Conservation (phyloP, 2,888 invertebrate genomes). For the Nysson spinosus region DNA sequence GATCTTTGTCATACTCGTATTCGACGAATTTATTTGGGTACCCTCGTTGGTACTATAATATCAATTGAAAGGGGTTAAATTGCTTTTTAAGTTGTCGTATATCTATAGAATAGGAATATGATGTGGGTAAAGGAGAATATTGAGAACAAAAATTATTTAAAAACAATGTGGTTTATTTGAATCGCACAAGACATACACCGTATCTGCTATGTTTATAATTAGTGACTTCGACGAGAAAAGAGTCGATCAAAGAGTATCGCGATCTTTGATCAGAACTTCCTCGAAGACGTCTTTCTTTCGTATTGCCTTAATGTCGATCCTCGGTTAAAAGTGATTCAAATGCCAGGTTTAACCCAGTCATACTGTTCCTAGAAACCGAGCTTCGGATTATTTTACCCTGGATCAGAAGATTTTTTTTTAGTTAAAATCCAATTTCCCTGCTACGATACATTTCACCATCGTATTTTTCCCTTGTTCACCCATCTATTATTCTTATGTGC, state of each 20-base stretch:
- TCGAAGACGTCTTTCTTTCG: conserved; percentile 66
- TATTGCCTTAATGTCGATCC: conserved; percentile 76
- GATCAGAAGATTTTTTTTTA: conserved; percentile 74
- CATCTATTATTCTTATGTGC: conserved; percentile 3
- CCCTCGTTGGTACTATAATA: neutral
- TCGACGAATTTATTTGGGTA: too few relatives aligned
- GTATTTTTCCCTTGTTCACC: conserved; percentile 29
- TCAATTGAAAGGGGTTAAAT: too few relatives aligned
- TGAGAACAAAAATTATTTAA: conserved; percentile 65
- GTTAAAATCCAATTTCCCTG: conserved; percentile 71
- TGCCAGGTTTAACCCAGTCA: conserved; percentile 42
- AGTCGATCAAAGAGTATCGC: conserved; percentile 62
- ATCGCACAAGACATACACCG: conserved; percentile 78
- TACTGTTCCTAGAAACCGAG: conserved; percentile 65
- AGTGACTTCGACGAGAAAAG: conserved; percentile 65
- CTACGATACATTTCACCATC: conserved; percentile 63
- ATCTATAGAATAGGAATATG: neutral
- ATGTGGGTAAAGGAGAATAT: neutral
- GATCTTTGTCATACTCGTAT: too few relatives aligned
- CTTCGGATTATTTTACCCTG: conserved; percentile 74
- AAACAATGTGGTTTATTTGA: conserved; percentile 78
- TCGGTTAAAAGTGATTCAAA: conserved; percentile 66
- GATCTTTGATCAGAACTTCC: conserved; percentile 45
- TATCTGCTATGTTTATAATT: conserved; percentile 76
- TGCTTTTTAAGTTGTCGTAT: too few relatives aligned